Base-by-base conservation (phyloP, 2,888 invertebrate species). In the Drosophila rubida region DNA sequence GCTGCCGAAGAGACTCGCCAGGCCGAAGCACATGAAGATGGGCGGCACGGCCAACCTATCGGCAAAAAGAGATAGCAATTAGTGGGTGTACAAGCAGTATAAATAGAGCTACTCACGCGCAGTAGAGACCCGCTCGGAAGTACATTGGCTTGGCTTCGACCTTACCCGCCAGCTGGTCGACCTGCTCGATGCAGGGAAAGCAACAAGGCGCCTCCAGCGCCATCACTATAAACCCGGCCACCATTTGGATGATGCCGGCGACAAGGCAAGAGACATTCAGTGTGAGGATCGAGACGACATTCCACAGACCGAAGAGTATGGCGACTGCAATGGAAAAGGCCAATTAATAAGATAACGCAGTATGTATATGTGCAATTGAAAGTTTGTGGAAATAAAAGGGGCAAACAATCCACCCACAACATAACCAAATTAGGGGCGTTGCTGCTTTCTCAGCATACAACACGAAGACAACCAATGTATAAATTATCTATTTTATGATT, bases 181-280 rank as follows among this genome's bases (percentile, higher is more conserved):
- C 97, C 93, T 97, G 97, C 90, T 98, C 99, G 75, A 99, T 94
- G 93, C 98, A 99, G 93, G 97, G 94, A 93, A 98, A 99, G 93
- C 98, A 99, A 92, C 97, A 99, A 0, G 99, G 99, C 39, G 99
- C 98, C 93, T 99, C 99, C 87, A 98, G 94, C 44, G 96, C 95
- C 80, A 98, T 94, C 68, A 97, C 95, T 69, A 97, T 89, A 92
- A 99, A 97, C 39, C 98, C 99, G 69, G 96, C 95, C 70, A 97
- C 89, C 95, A 97, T 96, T 93, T 97, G 96, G 94, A 96, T 95
- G 87, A 97, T 94, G 69, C 97, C 97, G 53, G 95, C 94, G 48
- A 97, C 92, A 61, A 97, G 93, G 91, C 96, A 96, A 41, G 89
- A 69, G 44, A 96, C 93, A 77, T 94, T 91, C 37, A 94, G 93